Conservation (phyloP, 1,140 invertebrate genomes). For the Zophobas atratus region DNA sequence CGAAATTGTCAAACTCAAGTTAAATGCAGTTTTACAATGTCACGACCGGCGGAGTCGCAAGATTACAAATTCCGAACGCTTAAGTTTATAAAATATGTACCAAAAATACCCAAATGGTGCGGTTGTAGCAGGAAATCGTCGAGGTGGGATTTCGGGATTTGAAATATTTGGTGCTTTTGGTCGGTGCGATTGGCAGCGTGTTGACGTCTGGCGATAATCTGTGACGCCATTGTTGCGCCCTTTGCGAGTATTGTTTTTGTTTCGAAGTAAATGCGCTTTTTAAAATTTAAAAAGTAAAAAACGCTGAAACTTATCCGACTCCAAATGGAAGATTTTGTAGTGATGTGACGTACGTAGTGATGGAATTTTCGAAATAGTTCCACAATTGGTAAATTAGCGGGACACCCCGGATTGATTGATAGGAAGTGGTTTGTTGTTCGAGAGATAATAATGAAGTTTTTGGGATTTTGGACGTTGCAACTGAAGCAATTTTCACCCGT, state of each 20-base stretch:
- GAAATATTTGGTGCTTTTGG: conserved; percentile 3
- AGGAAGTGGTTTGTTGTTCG: conserved; percentile 22
- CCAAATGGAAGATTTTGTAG: background rate
- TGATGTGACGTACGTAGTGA: conserved; percentile 12
- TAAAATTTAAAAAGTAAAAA: conserved; percentile 19
- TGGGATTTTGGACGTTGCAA: conserved; percentile 26
- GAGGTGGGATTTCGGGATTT: background rate
- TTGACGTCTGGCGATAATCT: conserved; percentile 45
- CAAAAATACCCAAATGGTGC: no score
- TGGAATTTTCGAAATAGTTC: conserved; percentile 3
- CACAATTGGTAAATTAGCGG: conserved; percentile 1
- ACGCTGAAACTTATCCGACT: background rate
- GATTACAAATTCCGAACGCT: no score
- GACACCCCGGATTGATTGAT: conserved; percentile 30
- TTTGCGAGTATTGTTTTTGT: conserved; percentile 46
- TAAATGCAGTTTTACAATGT: no score
- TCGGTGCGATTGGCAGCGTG: conserved; percentile 3
- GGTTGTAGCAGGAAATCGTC: no score
- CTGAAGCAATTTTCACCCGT: conserved; percentile 4
- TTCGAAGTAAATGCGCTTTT: conserved; percentile 35
- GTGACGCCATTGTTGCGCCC: conserved; percentile 50
- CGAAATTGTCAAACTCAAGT: no score
- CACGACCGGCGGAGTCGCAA: no score
- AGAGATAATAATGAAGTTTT: conserved; percentile 27
- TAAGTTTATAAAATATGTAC: no score